Evolutionary conservation across 2,797 vertebrate genomes (phyloP), one percentile per base, ranked within the genome.

Genomic region (Tamandua tetradactyla): DNA sequence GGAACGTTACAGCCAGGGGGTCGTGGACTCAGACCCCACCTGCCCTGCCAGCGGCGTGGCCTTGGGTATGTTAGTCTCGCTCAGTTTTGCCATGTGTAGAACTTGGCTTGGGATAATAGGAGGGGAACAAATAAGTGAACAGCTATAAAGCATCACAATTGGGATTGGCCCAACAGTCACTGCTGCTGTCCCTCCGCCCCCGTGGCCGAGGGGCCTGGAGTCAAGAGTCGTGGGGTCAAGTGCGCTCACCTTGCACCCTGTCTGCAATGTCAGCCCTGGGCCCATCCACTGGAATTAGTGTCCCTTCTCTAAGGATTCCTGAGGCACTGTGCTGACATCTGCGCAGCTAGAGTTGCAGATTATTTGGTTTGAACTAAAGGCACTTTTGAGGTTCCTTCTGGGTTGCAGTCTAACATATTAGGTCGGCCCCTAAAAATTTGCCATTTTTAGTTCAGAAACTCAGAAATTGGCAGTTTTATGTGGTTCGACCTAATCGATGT

Each of bases 281-380:
- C 30, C 37, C 42, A 27, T 35, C n/a, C 44, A 22, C 35, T 14
- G 32, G 69, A 78, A 55, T 42, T 37, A 55, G 66, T 42, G 82
- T 40, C 61, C 47, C 62, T 52, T 85, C 69, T 37, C 71, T 75
- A 2, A 7, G 20, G 44, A 57, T 86, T 47, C 37, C 75, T 72
- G 14, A 42, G 82, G 84, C 32, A 42, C 0, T 47, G 55, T 52
- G 55, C 61, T 75, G 79, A 69, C 32, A n/a, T 66, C 69, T 91
- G 5, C 30, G 44, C 44, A 57, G 61, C 66, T 62, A 23, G 42
- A 37, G 52, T 59, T 89, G 80, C 57, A 37, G 75, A 47, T 79
- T 22, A 91, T 35, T 62, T 89, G 81, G 17, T 93, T 91, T 80
- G 8, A 91, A 84, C 57, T 71, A n/a, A 86, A 89, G 79, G 52